Conservation (phyloP, 37 sponge, comb jelly and placozoan species). For the Bolinopsis microptera region DNA sequence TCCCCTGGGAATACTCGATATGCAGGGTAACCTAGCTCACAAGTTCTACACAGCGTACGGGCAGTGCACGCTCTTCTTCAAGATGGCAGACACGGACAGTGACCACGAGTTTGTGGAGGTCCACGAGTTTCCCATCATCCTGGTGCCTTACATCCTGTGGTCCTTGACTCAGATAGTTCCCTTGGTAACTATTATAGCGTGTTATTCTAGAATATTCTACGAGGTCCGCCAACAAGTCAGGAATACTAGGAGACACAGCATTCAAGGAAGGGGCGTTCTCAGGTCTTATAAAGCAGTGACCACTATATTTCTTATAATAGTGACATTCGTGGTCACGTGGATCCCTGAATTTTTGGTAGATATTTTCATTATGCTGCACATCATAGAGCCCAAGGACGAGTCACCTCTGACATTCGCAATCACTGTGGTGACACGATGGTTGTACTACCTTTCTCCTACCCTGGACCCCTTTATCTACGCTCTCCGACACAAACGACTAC, state of each 20-base stretch:
- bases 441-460: background rate
- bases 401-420: background rate
- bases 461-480: conserved; percentile 20
- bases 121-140: background rate
- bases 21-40: background rate
- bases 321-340: background rate
- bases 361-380: background rate
- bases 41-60: conserved; percentile 12
- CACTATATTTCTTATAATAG: background rate
- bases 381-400: background rate
- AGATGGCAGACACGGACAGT: background rate
- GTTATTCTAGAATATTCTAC: conserved; percentile 4
- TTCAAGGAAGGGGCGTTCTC: background rate
- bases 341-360: background rate
- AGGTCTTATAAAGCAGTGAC: conserved; percentile 23
- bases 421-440: background rate
- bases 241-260: background rate
- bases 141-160: background rate
- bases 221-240: background rate
- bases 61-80: conserved; percentile 30
- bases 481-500: conserved; percentile 16
- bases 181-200: background rate
- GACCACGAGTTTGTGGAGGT: background rate
- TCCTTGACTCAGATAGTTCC: background rate
- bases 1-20: background rate